phyloP scores from a whole-genome alignment of 2,113 vertebrate genomes.

The Bos javanicus region DNA sequence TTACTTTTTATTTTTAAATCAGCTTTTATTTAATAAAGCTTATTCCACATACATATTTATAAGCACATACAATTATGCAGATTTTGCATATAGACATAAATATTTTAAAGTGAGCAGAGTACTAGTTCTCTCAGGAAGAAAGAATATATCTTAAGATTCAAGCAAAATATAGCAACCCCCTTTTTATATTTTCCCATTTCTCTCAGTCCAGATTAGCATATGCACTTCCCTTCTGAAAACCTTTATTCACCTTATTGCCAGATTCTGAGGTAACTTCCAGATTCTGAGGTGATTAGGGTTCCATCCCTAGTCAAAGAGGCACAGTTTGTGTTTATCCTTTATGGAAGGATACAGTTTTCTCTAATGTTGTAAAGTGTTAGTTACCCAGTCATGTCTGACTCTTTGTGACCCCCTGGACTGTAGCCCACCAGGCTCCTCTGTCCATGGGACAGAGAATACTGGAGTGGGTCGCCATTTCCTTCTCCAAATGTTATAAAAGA shows the following conservation, averaged over 20 bases:
- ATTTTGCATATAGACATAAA: constrained; percentile 19
- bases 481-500: background rate
- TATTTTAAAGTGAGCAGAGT: constrained; percentile 4
- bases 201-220: background rate
- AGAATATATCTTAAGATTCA: background rate
- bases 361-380: background rate
- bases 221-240: background rate
- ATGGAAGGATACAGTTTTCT: background rate
- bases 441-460: background rate
- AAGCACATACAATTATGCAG: constrained; percentile 38
- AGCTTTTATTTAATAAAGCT: constrained; percentile 14
- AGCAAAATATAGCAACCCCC: background rate
- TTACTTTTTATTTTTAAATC: background rate
- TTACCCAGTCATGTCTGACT: background rate
- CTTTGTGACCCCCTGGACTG: background rate
- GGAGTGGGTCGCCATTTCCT: background rate
- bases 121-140: constrained; percentile 12
- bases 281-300: background rate
- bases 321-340: background rate
- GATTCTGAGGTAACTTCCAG: background rate
- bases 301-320: background rate
- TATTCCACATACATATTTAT: constrained; percentile 40
- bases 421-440: background rate
- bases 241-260: background rate
- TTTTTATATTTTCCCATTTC: background rate